Evolutionary conservation across 2,113 vertebrate genomes (phyloP).

Genomic region (Sinocyclocheilus rhinocerous): DNA sequence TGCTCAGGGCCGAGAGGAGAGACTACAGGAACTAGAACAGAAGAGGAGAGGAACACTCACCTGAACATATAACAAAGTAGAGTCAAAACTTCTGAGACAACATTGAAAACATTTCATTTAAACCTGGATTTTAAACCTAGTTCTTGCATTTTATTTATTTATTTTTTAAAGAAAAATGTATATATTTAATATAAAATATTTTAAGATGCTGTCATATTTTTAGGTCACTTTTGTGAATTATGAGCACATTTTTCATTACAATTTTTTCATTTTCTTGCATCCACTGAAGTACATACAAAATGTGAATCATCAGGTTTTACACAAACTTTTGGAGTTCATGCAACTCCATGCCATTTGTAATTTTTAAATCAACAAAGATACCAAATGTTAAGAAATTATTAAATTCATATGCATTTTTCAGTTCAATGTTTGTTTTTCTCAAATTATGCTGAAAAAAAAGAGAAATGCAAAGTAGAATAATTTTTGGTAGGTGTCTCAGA

Average conservation of each 20-base stretch:
- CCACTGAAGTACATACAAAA: background rate
- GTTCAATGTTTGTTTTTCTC: background rate
- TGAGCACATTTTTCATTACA: background rate
- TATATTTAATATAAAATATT: no score
- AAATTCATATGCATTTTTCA: background rate
- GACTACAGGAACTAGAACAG: slow-evolving; percentile 79
- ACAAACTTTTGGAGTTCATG: background rate
- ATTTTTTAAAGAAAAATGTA: no score
- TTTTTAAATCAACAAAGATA: background rate
- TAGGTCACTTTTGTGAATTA: no score
- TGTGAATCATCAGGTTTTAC: background rate
- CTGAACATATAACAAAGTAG: slow-evolving; percentile 61
- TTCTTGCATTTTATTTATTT: no score
- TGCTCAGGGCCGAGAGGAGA: slow-evolving; percentile 78
- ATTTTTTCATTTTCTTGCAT: background rate
- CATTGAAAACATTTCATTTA: background rate
- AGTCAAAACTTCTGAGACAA: background rate
- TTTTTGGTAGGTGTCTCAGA: background rate
- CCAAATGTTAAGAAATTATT: background rate
- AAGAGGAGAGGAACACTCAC: slow-evolving; percentile 71
- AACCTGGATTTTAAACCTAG: background rate
- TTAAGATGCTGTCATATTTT: no score
- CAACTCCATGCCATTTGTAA: background rate
- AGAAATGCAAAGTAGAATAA: background rate
- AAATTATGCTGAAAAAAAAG: background rate